Base-by-base conservation (phyloP, 2,797 vertebrate genomes). In the Enteromius argenteus region DNA sequence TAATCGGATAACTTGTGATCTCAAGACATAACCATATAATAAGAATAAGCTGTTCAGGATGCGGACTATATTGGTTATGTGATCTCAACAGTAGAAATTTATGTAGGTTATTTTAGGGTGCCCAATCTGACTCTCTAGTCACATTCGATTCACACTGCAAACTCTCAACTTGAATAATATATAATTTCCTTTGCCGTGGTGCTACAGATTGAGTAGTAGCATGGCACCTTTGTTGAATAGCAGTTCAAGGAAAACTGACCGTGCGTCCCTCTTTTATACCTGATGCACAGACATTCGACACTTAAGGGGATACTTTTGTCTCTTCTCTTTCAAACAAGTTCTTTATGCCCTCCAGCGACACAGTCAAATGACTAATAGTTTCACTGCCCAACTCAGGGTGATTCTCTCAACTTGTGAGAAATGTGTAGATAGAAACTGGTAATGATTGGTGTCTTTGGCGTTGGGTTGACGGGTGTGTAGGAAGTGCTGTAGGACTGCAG, bases 361-460 rank as follows among this genome's bases (percentile, higher is more conserved):
- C 44, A 37, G 35, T 5, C 37, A 44, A 44, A 15, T 60, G 10
- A 8, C 46, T 42, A 19, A 27, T 56, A 56, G 51, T 60, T 72
- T 60, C 35, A 39, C 17, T 42, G 23, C 5, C 17, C 11, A 49
- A 23, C 14, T 35, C 30, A 17, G 30, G 37, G n/a, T 21, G 58
- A 66, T 39, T 5, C 58, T 19, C 30, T 46, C 32, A 39, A 39
- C 15, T 42, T 81, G 17, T 71, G 37, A 27, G 9, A 81, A n/a
- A 60, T 75, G 39, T 62, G 39, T 73, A 37, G 44, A 44, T 46
- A 1, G 80, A 35, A n/a, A 39, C 0, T 66, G 10, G 4, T 27
- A 51, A 62, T 23, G 46, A 71, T 80, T 30, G 51, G 15, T 39
- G 27, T 86, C 30, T 86, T 90, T 84, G 19, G 83, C 90, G 84